Percentiles rank a stretch among this genome's conserved stretches.
Evolutionary conservation across 2,888 invertebrate genomes (phyloP).

Genomic region (Drosophila cognata): DNA sequence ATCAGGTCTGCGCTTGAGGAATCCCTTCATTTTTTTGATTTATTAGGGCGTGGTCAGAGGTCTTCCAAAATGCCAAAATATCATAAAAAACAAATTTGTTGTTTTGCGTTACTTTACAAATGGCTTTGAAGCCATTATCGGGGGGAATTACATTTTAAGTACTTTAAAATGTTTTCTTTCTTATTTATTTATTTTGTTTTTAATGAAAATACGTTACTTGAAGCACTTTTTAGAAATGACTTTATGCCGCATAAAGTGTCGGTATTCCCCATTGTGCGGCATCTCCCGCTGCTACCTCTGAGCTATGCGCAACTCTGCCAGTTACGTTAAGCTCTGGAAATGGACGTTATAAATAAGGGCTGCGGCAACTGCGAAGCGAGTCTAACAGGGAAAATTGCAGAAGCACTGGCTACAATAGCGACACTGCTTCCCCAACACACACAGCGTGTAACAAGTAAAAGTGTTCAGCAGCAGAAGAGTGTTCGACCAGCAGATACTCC

Average conservation of each 20-base stretch:
- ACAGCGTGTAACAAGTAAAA: slow-evolving; percentile 8
- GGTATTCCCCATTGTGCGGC: slow-evolving; percentile 4
- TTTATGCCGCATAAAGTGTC: slow-evolving; percentile 15
- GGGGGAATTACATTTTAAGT: neutral
- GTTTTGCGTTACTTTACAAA: neutral
- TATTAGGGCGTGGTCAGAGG: neutral
- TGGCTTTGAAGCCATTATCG: neutral
- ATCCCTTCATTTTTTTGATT: neutral
- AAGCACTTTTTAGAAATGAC: slow-evolving; percentile 7
- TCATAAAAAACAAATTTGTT: neutral
- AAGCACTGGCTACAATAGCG: neutral
- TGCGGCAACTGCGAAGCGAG: slow-evolving; percentile 10
- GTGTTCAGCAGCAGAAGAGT: neutral
- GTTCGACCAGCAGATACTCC: slow-evolving; percentile 1
- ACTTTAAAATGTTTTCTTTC: neutral
- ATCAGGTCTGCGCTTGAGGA: neutral
- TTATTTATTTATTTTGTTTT: neutral
- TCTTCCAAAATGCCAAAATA: neutral
- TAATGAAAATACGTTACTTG: slow-evolving; percentile 1
- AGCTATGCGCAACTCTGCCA: slow-evolving; percentile 57
- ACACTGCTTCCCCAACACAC: slow-evolving; percentile 1
- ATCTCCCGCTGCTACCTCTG: slow-evolving; percentile 30
- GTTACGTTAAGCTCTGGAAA: slow-evolving; percentile 69
- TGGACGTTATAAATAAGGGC: slow-evolving; percentile 66
- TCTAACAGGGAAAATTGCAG: slow-evolving; percentile 11